Base-by-base conservation (phyloP, 2,888 invertebrate genomes). In the Caenorhabditis imperialis region DNA sequence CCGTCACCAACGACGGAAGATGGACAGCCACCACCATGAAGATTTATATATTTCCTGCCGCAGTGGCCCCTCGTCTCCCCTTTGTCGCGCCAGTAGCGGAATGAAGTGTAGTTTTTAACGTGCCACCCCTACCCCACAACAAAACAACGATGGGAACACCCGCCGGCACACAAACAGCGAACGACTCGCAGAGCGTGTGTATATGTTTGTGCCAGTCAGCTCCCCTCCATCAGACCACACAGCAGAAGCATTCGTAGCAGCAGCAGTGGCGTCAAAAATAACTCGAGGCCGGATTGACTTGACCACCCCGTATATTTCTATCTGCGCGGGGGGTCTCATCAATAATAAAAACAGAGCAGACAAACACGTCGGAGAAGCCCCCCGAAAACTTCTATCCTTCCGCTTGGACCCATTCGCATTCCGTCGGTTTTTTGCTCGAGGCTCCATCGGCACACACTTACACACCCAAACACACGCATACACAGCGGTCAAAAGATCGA, bases 401-500 rank as follows among this genome's bases (percentile, higher is more conserved):
- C 35, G 50, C 8, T 6, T 37, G 16, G 50, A 30, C 10, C 30
- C 7, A 30, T 30, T 30, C 30, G 30, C 30, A 30, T 30, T 10
- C 10, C n/a, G n/a, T n/a, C 40, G 40, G 61, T 62, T 53, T 61
- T 53, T 53, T 62, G 51, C 62, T 62, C 37, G 53, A 53, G 61
- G 53, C 51, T 25, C 25, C 35, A 12, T 42, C 30, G 27, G 57
- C 53, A 22, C 35, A 51, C 50, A 30, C 42, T 35, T 42, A 40
- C 42, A 44, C 42, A 61, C 61, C 35, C 44, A 42, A 25, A 60
- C 45, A 23, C 53, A 18, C 40, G 23, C 45, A 33, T 23, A 35
- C n/a, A 48, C n/a, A 55, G 67, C 44, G 67, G 67, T 67, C 67
- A 67, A 67, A 67, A 67, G 67, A 67, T 67, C 57, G 67, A 67